These are phyloP conservation scores for Schizotus pectinicornis DNA, from an alignment of 2,888 invertebrate genomes.

Conservation along the genomic window DNA sequence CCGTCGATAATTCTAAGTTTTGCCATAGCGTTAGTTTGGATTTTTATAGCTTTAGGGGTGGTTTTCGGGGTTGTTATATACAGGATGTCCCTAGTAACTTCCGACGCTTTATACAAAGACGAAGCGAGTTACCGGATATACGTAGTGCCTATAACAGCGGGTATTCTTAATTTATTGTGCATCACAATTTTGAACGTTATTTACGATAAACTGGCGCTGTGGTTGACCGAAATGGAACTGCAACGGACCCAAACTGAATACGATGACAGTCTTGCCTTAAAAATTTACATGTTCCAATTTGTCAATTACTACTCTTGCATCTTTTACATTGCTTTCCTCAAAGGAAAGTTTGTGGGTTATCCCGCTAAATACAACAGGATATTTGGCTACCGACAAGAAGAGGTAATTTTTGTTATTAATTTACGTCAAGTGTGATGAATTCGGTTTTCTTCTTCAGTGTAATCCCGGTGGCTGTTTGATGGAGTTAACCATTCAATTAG, in stretches of 20 bases:
- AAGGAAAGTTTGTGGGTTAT: conserved; percentile 80
- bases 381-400: conserved; percentile 73
- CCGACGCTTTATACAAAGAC: conserved; percentile 63
- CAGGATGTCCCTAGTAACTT: conserved; percentile 70
- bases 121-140: conserved; percentile 66
- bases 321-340: conserved; percentile 82
- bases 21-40: conserved; percentile 67
- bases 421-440: too few relatives aligned
- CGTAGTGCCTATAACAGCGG: conserved; percentile 77
- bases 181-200: conserved; percentile 78
- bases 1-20: conserved; percentile 75
- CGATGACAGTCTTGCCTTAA: conserved; percentile 84
- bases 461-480: conserved; percentile 85
- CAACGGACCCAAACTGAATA: conserved; percentile 84
- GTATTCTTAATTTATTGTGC: conserved; percentile 75
- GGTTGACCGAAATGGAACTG: conserved; percentile 75
- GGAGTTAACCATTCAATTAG: conserved; percentile 84
- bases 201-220: conserved; percentile 70
- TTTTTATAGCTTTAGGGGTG: conserved; percentile 71
- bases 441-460: conserved; percentile 62
- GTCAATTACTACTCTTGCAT: conserved; percentile 89
- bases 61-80: conserved; percentile 81
- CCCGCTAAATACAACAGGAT: conserved; percentile 78
- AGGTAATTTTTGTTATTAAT: conserved; percentile 59
- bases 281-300: conserved; percentile 87